phyloP scores from a whole-genome alignment of 64 coral and sea anemone genomes.

The Montipora foliosa region DNA sequence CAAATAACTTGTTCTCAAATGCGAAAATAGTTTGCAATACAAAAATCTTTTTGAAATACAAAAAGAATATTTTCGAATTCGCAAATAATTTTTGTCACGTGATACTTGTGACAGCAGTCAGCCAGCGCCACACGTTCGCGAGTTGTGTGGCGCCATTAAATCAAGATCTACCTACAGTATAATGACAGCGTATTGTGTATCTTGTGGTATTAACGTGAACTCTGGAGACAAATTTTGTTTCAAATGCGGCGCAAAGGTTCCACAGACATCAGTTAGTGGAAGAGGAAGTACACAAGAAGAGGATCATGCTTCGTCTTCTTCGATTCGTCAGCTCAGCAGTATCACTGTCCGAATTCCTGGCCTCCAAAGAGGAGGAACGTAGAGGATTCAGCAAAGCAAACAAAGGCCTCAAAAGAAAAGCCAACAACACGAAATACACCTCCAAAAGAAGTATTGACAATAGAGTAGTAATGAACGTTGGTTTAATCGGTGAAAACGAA shows the following conservation, averaged over 20 bases:
- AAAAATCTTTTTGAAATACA: too few relatives aligned
- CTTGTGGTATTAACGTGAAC: too few relatives aligned
- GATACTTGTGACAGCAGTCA: too few relatives aligned
- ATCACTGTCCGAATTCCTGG: too few relatives aligned
- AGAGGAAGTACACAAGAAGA: background rate
- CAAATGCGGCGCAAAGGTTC: background rate
- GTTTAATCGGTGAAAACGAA: constrained; percentile 21
- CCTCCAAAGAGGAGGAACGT: background rate
- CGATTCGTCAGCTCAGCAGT: background rate
- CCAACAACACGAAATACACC: background rate
- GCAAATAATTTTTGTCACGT: too few relatives aligned
- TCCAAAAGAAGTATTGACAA: constrained; percentile 14
- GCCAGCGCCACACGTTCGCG: too few relatives aligned
- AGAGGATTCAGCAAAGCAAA: background rate
- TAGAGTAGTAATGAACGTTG: constrained; percentile 37
- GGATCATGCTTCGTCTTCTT: background rate
- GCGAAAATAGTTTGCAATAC: too few relatives aligned
- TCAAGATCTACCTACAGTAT: too few relatives aligned
- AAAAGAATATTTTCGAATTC: too few relatives aligned
- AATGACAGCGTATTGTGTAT: too few relatives aligned
- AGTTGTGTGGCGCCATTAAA: too few relatives aligned
- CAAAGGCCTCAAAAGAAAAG: background rate
- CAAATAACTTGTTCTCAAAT: too few relatives aligned
- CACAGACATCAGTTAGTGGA: background rate
- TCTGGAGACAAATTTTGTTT: background rate